phyloP scores from a whole-genome alignment of 2,888 invertebrate species.

The Agrilus mali region DNA sequence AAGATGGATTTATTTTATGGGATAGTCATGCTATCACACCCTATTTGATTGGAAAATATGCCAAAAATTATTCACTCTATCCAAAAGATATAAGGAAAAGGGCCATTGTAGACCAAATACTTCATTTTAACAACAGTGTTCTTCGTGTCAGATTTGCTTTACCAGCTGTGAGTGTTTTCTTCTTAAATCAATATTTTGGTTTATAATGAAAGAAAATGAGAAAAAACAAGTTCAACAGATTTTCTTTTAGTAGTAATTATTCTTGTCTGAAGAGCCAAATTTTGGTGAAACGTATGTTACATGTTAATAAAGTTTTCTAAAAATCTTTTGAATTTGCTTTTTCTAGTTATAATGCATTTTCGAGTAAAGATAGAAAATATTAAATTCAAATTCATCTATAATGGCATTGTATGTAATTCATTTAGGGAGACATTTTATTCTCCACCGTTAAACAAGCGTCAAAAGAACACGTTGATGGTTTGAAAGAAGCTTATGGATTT shows the following conservation, averaged over 20 bases:
- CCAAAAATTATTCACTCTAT: constrained; percentile 39
- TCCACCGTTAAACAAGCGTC: constrained; percentile 8
- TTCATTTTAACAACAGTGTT: constrained; percentile 40
- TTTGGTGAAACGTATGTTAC: too few species aligned
- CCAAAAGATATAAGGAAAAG: constrained; percentile 40
- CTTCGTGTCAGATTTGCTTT: constrained; percentile 36
- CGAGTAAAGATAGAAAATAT: too few species aligned
- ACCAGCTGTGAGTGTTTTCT: constrained; percentile 31
- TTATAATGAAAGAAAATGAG: too few species aligned
- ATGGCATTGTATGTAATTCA: constrained; percentile 15
- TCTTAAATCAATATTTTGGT: too few species aligned
- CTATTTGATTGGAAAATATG: constrained; percentile 42
- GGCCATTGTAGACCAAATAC: constrained; percentile 40
- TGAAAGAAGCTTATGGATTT: constrained; percentile 32
- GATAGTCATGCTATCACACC: constrained; percentile 39
- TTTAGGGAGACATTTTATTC: constrained; percentile 32
- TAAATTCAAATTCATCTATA: too few species aligned
- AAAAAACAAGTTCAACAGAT: neutral
- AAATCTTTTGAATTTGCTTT: too few species aligned
- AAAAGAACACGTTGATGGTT: constrained; percentile 7
- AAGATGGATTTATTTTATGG: constrained; percentile 37
- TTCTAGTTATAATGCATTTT: too few species aligned
- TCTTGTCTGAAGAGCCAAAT: too few species aligned
- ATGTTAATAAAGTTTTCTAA: too few species aligned
- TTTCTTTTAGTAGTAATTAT: neutral